These are phyloP conservation scores for Tapirus indicus DNA, from an alignment of 2,797 vertebrate species.

Conservation along the genomic window DNA sequence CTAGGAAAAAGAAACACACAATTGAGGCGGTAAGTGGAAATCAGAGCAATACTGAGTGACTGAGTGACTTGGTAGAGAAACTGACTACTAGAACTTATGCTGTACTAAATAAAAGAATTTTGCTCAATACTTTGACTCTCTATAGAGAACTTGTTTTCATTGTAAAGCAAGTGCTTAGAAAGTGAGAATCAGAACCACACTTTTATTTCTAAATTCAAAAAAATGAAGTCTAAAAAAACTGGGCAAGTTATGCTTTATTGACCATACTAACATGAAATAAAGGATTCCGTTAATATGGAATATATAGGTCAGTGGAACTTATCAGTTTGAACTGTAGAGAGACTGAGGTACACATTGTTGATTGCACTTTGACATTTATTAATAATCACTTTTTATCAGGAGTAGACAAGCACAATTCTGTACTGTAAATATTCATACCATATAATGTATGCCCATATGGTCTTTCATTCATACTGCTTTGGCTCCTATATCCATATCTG, in stretches of 20 bases:
- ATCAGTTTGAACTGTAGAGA: not conserved
- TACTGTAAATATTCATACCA: not conserved
- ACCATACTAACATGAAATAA: not conserved
- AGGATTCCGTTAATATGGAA: not conserved
- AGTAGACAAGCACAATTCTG: not conserved
- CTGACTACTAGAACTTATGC: not conserved
- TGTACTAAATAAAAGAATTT: not conserved
- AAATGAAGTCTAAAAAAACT: not conserved
- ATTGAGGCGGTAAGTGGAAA: not conserved
- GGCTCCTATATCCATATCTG: not conserved
- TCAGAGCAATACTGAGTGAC: not conserved
- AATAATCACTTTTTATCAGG: not conserved
- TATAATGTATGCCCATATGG: not conserved
- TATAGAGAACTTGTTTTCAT: not conserved
- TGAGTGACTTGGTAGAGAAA: not conserved
- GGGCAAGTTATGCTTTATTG: not conserved
- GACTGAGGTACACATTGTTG: not conserved
- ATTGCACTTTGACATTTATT: not conserved
- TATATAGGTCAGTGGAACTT: not conserved
- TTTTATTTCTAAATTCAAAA: slow-evolving; percentile 13
- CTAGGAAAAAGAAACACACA: not conserved
- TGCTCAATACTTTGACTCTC: not conserved
- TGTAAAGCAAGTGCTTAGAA: not conserved
- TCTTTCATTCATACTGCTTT: not conserved
- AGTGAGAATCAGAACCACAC: not conserved